Base-by-base conservation (phyloP, 2,797 vertebrate species). In the Mycteria americana region DNA sequence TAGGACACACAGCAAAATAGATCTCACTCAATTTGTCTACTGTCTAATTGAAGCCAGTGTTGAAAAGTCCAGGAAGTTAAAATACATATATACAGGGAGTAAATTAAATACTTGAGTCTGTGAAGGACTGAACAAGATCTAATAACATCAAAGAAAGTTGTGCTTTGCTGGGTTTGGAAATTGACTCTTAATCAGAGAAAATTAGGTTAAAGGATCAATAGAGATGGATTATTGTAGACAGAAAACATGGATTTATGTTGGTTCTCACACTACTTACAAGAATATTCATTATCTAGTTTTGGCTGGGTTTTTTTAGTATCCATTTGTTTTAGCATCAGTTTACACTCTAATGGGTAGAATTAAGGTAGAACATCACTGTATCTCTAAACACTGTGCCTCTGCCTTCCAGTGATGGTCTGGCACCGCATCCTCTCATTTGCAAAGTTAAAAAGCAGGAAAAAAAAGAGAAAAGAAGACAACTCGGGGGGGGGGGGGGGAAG, bases 181-280 rank as follows among this genome's bases (percentile, higher is more conserved):
- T 85, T 94, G 95, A 96, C 97, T 89, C 70, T 87, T 96, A 80
- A 45, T 81, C 91, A 91, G 86, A 97, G 76, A 97, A 95, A 96
- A 97, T 96, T 95, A 97, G 93, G 59, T 93, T 95, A 96, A 92
- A 96, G 69, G 59, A 98, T 98, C 97, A 91, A 97, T 97, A 94
- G 30, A 96, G 76, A 94, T 89, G 27, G 84, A 97, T 98, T 97
- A 63, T 97, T 97, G 97, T 88, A 85, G 65, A 85, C 60, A 96
- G 87, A 97, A 85, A 97, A 89, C 88, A 96, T 82, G 45, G 75
- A 96, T 94, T 96, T 92, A 85, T 93, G 17, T 86, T 92, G 74
- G 41, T 95, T 97, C 88, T 97, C 69, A 93, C 11, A 2, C 72
- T 95, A 65, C 54, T 92, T 94, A 97, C 74, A 94, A 45, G 35